These are phyloP conservation scores for Hypena proboscidalis DNA, from an alignment of 2,888 invertebrate genomes.

Conservation along the genomic window DNA sequence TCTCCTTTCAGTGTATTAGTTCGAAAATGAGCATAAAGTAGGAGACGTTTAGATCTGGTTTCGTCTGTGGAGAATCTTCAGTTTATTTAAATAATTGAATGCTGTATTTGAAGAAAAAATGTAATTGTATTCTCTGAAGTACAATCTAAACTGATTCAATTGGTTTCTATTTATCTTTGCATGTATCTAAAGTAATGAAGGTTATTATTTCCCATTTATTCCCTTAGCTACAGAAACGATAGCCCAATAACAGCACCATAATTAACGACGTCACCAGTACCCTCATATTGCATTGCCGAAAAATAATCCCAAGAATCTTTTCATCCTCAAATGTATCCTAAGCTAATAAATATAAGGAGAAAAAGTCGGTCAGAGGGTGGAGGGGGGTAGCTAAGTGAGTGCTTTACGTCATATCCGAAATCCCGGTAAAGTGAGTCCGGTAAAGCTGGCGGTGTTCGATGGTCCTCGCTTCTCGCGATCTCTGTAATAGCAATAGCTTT, in stretches of 20 bases:
- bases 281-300: conserved; percentile 66
- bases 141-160: too few species aligned
- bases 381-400: conserved; percentile 73
- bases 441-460: conserved; percentile 80
- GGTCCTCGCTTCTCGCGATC: conserved; percentile 75
- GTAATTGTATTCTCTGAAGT: too few species aligned
- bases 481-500: conserved; percentile 85
- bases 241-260: conserved; percentile 44
- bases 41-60: neutral
- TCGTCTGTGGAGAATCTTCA: neutral
- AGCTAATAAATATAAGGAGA: conserved; percentile 79
- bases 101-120: too few species aligned
- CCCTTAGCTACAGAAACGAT: conserved; percentile 7
- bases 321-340: conserved; percentile 74
- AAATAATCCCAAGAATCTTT: conserved; percentile 68
- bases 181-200: conserved; percentile 7
- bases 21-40: conserved; percentile 12
- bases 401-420: conserved; percentile 85
- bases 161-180: too few species aligned
- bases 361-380: conserved; percentile 76
- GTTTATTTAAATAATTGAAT: neutral
- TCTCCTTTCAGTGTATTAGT: conserved; percentile 1
- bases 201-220: neutral
- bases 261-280: conserved; percentile 57
- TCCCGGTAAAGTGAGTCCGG: conserved; percentile 83